Base-by-base conservation (phyloP, 2,113 vertebrate species). In the Gopherus evgoodei region DNA sequence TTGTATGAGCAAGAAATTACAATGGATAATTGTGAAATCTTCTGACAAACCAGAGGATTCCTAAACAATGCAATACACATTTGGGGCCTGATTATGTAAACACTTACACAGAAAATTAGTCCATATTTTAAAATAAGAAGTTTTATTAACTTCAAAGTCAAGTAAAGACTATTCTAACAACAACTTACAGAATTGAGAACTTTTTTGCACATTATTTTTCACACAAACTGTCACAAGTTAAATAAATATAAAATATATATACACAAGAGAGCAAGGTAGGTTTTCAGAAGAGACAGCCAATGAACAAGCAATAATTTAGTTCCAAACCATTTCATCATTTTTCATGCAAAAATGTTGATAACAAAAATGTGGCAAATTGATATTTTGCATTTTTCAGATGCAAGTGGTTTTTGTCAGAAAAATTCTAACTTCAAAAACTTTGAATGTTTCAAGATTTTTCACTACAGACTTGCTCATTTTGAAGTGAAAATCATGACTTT, bases 171-270 rank as follows among this genome's bases (percentile, higher is more conserved):
- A 49, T 52, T 79, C 75, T 76, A 84, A 7, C 1, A 88, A 2
- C n/a, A 86, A 94, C 49, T 84, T 83, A 86, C 47, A 11, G 7
- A 1, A 85, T 19, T 88, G 4, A 13, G 93, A 94, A 81, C 83
- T 35, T 0, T 81, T 93, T 90, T 91, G 52, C 38, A 87, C 79
- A 89, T 8, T 21, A 57, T 80, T 24, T 83, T 92, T 94, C 75
- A 78, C 89, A 87, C 82, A 94, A 91, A 83, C 35, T 81, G 49
- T 90, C 79, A 95, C 91, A 94, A 94, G 89, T 69, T n/a, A 90
- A 85, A 92, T 86, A 96, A 96, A 91, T 44, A 91, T 0, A 78
- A 72, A 50, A 90, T 50, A 90, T 57, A 62, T 52, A 44, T 1
- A 25, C 9, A 38, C 11, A 49, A 83, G 6, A 25, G 2, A 92